Base-by-base conservation (phyloP, 2,888 invertebrate genomes). In the Drosophila mettleri region DNA sequence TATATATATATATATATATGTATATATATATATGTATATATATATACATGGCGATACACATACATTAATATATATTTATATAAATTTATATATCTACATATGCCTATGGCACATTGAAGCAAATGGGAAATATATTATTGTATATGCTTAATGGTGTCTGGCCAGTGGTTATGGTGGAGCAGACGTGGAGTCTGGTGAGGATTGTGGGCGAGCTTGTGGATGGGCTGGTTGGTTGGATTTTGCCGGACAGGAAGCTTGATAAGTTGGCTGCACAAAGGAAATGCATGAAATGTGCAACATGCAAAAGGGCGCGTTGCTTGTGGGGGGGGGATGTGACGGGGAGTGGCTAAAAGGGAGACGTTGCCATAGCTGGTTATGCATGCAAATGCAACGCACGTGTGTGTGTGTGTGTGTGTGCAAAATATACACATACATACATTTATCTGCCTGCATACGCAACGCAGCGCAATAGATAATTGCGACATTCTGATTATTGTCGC, bases 221-320 rank as follows among this genome's bases (percentile, higher is more conserved):
- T 7, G 14, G 31, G 9, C 14, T 20, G 20, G 20, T 14, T 10
- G 46, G 48, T 31, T 48, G 48, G 48, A 18, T 29, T 31, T 57
- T 65, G 77, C 68, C 68, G 80, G 86, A 83, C 83, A 83, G 83
- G 83, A 83, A 88, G 77, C 89, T 86, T 83, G 83, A 83, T 83
- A 83, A 83, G 83, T 88, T 88, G 84, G 69, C 80, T 69, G 88
- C 74, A 88, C 88, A 83, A 83, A 83, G 83, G 83, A 83, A 88
- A 83, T 88, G 83, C 83, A 88, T 74, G 85, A 80, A 79, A 76
- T 89, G 75, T 74, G 77, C 74, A 74, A 77, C 62, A 69, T 64
- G 87, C 48, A 72, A 88, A 74, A 64, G 80, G 49, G 10, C 22
- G 54, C 12, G 51, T 20, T 7, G n/a, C n/a, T 10, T 9, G 12